phyloP scores from a whole-genome alignment of 2,113 vertebrate species.

The Pitta sordida region DNA sequence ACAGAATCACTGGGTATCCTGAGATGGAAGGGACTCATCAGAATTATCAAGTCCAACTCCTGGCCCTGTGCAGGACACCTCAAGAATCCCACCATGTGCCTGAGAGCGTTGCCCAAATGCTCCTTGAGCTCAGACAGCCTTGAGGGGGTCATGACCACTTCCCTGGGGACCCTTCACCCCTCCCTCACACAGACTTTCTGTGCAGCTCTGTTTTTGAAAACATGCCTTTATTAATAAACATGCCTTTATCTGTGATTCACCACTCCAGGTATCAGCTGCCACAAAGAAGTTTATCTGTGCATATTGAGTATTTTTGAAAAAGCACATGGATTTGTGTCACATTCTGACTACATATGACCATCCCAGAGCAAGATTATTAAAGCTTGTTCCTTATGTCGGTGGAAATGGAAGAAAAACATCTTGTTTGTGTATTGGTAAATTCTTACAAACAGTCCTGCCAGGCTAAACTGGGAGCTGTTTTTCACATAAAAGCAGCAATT shows the following conservation, averaged over 20 bases:
- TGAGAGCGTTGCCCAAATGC: neutral
- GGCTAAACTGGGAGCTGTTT: neutral
- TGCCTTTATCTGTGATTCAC: too few relatives aligned
- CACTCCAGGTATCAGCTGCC: neutral
- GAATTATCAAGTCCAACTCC: neutral
- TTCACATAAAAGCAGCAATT: constrained; percentile 46
- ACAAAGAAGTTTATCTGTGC: neutral
- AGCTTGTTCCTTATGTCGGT: neutral
- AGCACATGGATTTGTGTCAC: neutral
- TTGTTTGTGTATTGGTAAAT: neutral
- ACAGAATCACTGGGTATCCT: neutral
- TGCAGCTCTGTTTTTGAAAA: neutral
- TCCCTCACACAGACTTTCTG: neutral
- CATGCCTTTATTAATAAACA: neutral
- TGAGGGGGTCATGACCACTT: neutral
- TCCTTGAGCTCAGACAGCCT: too few relatives aligned
- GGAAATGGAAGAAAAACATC: neutral
- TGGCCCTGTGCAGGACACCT: neutral
- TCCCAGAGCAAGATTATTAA: neutral
- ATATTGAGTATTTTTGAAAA: neutral
- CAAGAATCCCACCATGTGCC: neutral
- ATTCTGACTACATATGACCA: neutral
- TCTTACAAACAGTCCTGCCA: neutral
- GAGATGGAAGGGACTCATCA: neutral
- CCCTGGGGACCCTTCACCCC: neutral